phyloP scores from a whole-genome alignment of 2,888 invertebrate genomes.

The Conomelus anceps region DNA sequence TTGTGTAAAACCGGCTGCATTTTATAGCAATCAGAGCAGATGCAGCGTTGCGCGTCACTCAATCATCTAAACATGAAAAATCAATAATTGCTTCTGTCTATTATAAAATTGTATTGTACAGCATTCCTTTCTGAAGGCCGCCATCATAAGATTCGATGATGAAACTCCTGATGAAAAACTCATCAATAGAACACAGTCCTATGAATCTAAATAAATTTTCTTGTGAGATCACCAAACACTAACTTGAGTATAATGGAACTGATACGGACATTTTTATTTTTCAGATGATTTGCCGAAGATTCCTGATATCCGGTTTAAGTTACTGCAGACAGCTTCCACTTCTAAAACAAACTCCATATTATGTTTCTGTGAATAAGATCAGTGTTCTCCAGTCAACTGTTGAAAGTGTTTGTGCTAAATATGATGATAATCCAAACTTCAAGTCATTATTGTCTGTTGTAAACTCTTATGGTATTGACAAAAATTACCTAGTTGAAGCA shows the following conservation, averaged over 20 bases:
- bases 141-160: too few relatives aligned
- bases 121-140: too few relatives aligned
- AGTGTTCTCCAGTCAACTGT: not conserved
- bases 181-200: too few relatives aligned
- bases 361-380: not conserved
- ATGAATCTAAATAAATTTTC: not conserved
- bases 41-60: too few relatives aligned
- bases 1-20: too few relatives aligned
- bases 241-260: too few relatives aligned
- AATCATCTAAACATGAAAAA: too few relatives aligned
- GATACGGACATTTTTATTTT: not conserved
- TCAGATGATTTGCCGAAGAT: not conserved
- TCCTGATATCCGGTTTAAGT: not conserved
- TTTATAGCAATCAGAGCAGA: too few relatives aligned
- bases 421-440: not conserved
- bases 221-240: not conserved
- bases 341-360: not conserved
- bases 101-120: too few relatives aligned
- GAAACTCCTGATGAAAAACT: too few relatives aligned
- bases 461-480: not conserved
- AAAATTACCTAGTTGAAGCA: not conserved
- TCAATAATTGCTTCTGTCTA: too few relatives aligned
- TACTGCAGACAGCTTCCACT: not conserved
- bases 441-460: not conserved
- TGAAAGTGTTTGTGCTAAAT: not conserved